Conservation (phyloP, 2,797 vertebrate genomes). For the Anguilla obscura region DNA sequence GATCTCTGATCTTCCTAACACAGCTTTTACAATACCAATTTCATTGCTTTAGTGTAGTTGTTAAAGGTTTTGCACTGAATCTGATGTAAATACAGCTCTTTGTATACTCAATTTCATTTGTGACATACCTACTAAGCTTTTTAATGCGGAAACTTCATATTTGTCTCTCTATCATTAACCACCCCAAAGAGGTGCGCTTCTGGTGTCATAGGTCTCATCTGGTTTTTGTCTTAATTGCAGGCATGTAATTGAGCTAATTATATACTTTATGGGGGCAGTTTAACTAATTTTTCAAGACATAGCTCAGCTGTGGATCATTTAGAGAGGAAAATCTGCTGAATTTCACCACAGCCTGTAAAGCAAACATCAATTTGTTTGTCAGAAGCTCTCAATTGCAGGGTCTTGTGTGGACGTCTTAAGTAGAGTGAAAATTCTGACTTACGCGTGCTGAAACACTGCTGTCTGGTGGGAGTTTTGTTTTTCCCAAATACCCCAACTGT, state of each 20-base stretch:
- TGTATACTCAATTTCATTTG: background rate
- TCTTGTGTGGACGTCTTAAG: constrained; percentile 32
- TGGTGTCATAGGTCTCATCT: constrained; percentile 40
- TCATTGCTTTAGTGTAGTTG: background rate
- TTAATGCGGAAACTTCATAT: background rate
- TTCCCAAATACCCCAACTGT: background rate
- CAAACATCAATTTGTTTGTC: constrained; percentile 40
- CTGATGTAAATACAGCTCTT: background rate
- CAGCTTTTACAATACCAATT: background rate
- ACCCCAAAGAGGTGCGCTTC: constrained; percentile 20
- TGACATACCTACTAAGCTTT: background rate
- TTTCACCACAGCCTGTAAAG: constrained; percentile 43
- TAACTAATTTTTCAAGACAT: constrained; percentile 34
- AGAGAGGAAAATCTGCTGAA: constrained; percentile 24
- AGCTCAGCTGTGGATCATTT: constrained; percentile 36
- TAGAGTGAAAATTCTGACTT: constrained; percentile 20
- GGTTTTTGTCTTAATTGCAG: constrained; percentile 41
- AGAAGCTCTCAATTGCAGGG: constrained; percentile 22
- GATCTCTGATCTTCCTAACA: background rate
- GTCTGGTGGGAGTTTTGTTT: constrained; percentile 5
- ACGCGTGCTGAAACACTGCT: constrained; percentile 15
- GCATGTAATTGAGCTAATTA: constrained; percentile 33
- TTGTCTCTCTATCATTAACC: constrained; percentile 37
- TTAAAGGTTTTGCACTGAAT: background rate
- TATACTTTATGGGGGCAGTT: constrained; percentile 42